A percentile compares a stretch with the other conserved stretches of the same genome.
These are phyloP conservation scores for Hemiscyllium ocellatum DNA, from an alignment of 2,113 vertebrate genomes.

Conservation along the genomic window DNA sequence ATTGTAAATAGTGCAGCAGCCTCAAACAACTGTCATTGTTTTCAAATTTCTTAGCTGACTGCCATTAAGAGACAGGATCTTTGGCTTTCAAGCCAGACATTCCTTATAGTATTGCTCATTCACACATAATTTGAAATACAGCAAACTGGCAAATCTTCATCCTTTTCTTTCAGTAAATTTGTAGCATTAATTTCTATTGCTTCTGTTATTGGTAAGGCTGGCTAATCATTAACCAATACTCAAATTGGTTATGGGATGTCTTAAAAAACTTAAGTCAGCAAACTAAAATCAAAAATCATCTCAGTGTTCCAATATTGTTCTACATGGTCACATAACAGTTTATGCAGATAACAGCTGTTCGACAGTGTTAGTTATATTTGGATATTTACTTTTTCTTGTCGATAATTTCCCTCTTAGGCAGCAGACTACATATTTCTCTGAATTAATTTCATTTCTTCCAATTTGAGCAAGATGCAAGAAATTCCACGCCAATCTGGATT, in stretches of 20 bases:
- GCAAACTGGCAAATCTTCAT: neutral
- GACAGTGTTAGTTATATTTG: neutral
- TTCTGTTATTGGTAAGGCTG: neutral
- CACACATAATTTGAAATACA: neutral
- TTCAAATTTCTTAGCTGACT: neutral
- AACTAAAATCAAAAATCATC: neutral
- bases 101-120: neutral
- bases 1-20: neutral
- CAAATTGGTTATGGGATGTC: neutral
- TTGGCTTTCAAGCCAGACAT: neutral
- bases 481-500: neutral
- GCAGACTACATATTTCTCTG: neutral
- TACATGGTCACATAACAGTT: neutral
- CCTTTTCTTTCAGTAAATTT: neutral
- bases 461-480: neutral
- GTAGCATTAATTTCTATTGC: neutral
- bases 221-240: neutral
- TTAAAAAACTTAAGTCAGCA: neutral
- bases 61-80: neutral
- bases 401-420: neutral
- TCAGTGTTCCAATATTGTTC: neutral
- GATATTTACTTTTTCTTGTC: neutral
- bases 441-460: neutral
- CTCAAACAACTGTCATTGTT: neutral
- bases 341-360: neutral